Evolutionary conservation across 1,140 invertebrate genomes (phyloP).

Genomic region (Trachymyrmex septentrionalis): DNA sequence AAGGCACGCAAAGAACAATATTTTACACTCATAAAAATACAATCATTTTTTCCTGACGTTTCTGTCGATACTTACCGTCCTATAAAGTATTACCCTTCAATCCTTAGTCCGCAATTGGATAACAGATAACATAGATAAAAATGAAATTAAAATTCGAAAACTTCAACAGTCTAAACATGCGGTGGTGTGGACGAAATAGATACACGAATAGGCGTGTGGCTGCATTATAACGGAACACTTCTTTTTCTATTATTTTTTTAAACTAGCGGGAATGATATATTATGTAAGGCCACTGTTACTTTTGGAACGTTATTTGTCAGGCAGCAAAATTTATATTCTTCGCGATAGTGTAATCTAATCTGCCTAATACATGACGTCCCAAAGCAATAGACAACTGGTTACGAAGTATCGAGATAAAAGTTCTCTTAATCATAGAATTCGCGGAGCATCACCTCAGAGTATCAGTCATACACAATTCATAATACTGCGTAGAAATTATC

Average conservation of each 20-base stretch:
- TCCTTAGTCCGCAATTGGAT: slow-evolving; percentile 78
- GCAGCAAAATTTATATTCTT: slow-evolving; percentile 47
- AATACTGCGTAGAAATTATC: slow-evolving; percentile 11
- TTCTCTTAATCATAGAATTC: neutral
- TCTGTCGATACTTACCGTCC: slow-evolving; percentile 53
- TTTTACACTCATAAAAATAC: slow-evolving; percentile 71
- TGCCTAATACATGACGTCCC: neutral
- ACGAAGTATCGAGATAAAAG: slow-evolving; percentile 37
- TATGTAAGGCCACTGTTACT: slow-evolving; percentile 69
- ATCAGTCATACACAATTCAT: neutral
- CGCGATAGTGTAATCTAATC: neutral
- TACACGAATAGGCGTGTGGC: slow-evolving; percentile 77
- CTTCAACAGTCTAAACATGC: slow-evolving; percentile 83
- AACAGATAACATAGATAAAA: slow-evolving; percentile 84
- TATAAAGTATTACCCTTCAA: slow-evolving; percentile 73
- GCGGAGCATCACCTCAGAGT: neutral
- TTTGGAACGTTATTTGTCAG: slow-evolving; percentile 43
- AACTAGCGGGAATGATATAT: slow-evolving; percentile 73
- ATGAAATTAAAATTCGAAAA: slow-evolving; percentile 85
- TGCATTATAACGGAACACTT: slow-evolving; percentile 44
- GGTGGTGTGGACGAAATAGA: slow-evolving; percentile 73
- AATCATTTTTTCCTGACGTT: slow-evolving; percentile 45
- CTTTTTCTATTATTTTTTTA: slow-evolving; percentile 46
- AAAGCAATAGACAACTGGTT: slow-evolving; percentile 54
- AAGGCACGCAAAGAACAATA: slow-evolving; percentile 64